Evolutionary conservation across 2,888 invertebrate genomes (phyloP), one percentile per base, ranked within the genome.

Genomic region (Stratiomys singularior): DNA sequence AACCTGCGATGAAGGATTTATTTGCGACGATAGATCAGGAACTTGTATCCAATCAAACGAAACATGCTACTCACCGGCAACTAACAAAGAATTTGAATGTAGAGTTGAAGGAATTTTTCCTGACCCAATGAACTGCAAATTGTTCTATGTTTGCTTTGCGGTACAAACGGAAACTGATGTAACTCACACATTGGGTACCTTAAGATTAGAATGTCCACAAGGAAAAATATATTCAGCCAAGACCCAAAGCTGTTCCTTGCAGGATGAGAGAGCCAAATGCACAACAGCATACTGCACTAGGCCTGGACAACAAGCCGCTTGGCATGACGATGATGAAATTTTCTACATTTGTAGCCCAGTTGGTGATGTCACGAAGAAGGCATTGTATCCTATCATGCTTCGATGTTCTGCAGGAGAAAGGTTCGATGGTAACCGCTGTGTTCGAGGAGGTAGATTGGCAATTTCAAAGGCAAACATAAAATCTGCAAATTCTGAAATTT

Each of bases 41-140:
- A 21, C 25, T 1, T 69, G 69, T 47, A n/a, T 69, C 13, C 5
- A 46, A 69, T 69, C 69, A 11, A 25, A 69, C n/a, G 27, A 21
- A 9, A 21, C 25, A 1, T 69, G 69, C 47, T 69, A 46, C 30
- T 9, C 9, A n/a, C 28, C 4, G 9, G 69, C 23, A 5, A 25
- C 18, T 13, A 46, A 23, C 23, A 46, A 23, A 3, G 18, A 21
- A 13, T 69, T 69, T 25, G 2, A 69, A 13, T 87, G 86, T 81
- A 86, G 85, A 1, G 85, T 85, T 0, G 85, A 85, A 58, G 86
- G 86, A 66, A 82, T 86, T 23, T 87, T 86, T 56, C 87, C 87
- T 1, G 86, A 87, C 84, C 86, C 87, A 1, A 86, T 86, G 44
- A 86, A 86, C 76, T 87, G 87, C 71, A 87, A 87, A 81, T 84